Percentiles rank a stretch among this genome's conserved stretches.
phyloP scores from a whole-genome alignment of 2,113 vertebrate genomes.

The Pluvialis apricaria region DNA sequence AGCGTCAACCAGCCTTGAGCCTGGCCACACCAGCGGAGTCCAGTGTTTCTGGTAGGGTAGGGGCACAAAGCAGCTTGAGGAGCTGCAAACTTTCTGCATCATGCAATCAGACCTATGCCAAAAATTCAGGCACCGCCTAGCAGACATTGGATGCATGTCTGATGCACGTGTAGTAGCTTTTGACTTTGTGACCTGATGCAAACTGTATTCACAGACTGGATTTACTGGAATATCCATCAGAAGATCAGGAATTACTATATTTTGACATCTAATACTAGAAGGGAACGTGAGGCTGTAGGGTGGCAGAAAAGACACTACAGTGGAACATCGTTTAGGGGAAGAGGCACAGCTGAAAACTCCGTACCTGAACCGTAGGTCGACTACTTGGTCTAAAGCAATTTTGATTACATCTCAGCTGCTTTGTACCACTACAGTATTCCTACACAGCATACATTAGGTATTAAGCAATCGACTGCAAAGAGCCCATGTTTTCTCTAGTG shows the following conservation, averaged over 20 bases:
- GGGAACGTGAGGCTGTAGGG: fast-evolving
- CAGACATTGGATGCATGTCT: fast-evolving
- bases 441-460: neutral
- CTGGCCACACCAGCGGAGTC: fast-evolving
- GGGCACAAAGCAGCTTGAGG: neutral
- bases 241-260: neutral
- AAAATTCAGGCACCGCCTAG: neutral
- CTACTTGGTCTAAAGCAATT: neutral
- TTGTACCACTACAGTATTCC: neutral
- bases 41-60: neutral
- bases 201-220: neutral
- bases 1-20: neutral
- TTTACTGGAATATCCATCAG: neutral
- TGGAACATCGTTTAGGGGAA: neutral
- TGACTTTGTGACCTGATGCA: neutral
- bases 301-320: neutral
- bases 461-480: neutral
- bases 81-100: neutral
- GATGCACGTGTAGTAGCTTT: neutral
- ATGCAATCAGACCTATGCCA: neutral
- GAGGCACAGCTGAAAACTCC: neutral
- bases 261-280: neutral
- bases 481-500: neutral
- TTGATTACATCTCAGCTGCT: neutral
- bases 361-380: neutral